phyloP scores from a whole-genome alignment of 2,113 vertebrate genomes.

The Numenius arquata region DNA sequence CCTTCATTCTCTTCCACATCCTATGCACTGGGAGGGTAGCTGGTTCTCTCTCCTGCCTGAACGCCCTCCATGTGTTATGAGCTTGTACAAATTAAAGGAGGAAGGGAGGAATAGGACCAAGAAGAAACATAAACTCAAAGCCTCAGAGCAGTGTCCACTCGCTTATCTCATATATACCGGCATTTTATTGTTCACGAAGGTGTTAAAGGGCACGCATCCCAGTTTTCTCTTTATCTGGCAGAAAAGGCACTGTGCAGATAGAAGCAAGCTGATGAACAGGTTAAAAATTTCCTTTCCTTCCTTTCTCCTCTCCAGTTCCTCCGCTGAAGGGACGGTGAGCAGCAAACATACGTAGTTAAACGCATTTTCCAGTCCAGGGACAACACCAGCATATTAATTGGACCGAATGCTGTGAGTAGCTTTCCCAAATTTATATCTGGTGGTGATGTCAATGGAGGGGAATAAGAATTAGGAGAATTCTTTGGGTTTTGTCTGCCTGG shows the following conservation, averaged over 20 bases:
- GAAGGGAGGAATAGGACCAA: neutral
- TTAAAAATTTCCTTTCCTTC: neutral
- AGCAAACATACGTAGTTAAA: neutral
- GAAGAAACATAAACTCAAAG: neutral
- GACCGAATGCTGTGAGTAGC: rapidly evolving
- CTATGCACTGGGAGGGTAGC: neutral
- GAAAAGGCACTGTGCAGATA: neutral
- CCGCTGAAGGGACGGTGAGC: neutral
- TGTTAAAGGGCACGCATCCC: neutral
- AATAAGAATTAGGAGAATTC: neutral
- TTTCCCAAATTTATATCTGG: neutral
- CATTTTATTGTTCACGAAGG: neutral
- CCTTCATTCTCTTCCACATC: neutral
- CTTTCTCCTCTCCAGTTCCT: neutral
- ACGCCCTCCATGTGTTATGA: rapidly evolving
- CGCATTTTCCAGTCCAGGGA: neutral
- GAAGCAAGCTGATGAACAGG: neutral
- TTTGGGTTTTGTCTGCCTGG: neutral
- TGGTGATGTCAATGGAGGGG: neutral
- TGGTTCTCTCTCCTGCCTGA: neutral
- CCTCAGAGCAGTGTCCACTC: neutral
- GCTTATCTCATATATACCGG: neutral
- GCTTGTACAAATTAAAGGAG: neutral
- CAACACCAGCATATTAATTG: neutral
- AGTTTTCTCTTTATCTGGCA: neutral